Conservation (phyloP, 1,140 invertebrate species). For the Onthophagus taurus region DNA sequence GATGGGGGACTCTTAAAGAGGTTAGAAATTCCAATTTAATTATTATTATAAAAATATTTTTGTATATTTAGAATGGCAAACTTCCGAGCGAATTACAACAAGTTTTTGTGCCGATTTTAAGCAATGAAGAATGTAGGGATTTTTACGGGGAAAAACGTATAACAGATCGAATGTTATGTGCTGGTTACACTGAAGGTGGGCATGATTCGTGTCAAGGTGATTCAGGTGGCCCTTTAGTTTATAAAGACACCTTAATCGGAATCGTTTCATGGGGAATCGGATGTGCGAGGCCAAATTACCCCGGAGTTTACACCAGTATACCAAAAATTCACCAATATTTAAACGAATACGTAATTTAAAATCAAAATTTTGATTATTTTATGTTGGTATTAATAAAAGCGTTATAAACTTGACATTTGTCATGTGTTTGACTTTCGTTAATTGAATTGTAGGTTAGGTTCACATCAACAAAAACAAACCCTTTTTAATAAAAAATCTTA, state of each 20-base stretch:
- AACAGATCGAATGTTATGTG: constrained; percentile 54
- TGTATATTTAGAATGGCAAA: neutral
- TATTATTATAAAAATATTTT: neutral
- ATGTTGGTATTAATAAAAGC: no score
- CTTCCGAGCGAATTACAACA: neutral
- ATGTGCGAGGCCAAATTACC: constrained; percentile 42
- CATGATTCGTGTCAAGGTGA: constrained; percentile 81
- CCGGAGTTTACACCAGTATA: constrained; percentile 45
- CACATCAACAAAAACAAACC: no score
- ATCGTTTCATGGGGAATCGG: constrained; percentile 51
- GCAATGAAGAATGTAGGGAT: constrained; percentile 5
- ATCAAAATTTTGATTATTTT: no score
- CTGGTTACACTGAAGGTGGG: constrained; percentile 57
- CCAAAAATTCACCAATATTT: constrained; percentile 1
- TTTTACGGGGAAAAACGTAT: constrained; percentile 6
- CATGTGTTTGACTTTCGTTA: no score
- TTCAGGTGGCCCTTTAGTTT: constrained; percentile 76
- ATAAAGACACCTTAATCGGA: constrained; percentile 35
- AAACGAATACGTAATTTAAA: no score
- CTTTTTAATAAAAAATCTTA: no score
- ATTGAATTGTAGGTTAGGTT: no score
- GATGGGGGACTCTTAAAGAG: constrained; percentile 11
- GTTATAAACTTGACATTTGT: no score
- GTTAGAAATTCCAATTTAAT: neutral
- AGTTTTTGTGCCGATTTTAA: constrained; percentile 7